Conservation (phyloP, 2,888 invertebrate species). For the Nomada fabriciana region DNA sequence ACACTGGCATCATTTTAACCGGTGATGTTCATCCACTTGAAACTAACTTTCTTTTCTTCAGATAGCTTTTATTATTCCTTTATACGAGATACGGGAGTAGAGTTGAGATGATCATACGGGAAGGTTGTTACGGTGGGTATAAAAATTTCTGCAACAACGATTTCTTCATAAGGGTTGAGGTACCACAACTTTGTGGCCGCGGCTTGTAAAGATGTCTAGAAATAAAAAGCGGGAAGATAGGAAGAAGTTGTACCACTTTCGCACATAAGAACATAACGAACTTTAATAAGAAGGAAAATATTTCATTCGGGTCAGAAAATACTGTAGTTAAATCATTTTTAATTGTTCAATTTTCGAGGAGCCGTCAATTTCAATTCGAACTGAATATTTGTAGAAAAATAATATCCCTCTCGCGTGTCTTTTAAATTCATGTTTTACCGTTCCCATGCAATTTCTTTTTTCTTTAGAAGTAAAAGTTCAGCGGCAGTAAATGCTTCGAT, state of each 20-base stretch:
- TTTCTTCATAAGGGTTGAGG: constrained; percentile 11
- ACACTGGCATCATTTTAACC: constrained; percentile 51
- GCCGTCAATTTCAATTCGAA: too few relatives aligned
- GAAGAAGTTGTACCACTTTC: neutral
- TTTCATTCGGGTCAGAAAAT: neutral
- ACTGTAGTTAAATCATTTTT: too few relatives aligned
- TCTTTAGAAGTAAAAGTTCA: neutral
- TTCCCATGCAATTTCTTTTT: too few relatives aligned
- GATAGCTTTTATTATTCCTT: neutral
- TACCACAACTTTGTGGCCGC: constrained; percentile 11
- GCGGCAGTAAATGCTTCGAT: neutral
- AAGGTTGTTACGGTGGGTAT: constrained; percentile 7
- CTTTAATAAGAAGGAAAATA: neutral
- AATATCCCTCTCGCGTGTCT: too few relatives aligned
- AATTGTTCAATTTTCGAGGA: too few relatives aligned
- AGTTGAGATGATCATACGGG: constrained; percentile 4
- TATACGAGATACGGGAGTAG: neutral
- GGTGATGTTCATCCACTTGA: constrained; percentile 49
- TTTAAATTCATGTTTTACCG: too few relatives aligned
- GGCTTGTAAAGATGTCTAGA: constrained; percentile 5
- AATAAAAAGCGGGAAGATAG: constrained; percentile 1
- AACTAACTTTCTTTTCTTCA: constrained; percentile 46
- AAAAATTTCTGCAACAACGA: constrained; percentile 24
- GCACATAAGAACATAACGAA: neutral
- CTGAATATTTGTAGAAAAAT: too few relatives aligned